Evolutionary conservation across 2,797 vertebrate species (phyloP), one percentile per base, ranked within the genome.

Genomic region (Helarctos malayanus): DNA sequence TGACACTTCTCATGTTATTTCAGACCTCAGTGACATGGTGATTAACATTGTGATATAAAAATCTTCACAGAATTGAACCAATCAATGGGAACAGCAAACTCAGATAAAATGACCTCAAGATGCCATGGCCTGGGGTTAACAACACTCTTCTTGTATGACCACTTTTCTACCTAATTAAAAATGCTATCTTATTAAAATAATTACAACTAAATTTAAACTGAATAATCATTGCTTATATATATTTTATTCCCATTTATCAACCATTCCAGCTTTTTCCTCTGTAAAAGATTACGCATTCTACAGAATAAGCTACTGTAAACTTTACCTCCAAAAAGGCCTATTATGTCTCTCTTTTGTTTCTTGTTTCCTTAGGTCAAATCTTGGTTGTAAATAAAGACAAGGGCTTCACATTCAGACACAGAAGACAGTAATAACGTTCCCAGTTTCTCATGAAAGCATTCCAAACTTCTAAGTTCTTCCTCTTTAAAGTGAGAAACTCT

Each of bases 121-220:
- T 76, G 18, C 2, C 35, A 45, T 8, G 57, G 45, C 23, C 35
- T 49, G 2, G 6, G 0, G 7, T 59, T 68, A 68, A 47, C 4
- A 32, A 5, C 8, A 73, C 3, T 49, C 5, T 61, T 91, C 15
- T 56, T 25, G 7, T 56, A 4, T 21, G 45, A 49, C 23, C 21
- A 47, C 11, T 78, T 84, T 93, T 80, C 15, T 19, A 57, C 49
- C 56, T 76, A 94, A 92, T 92, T 65, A 91, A 88, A 82, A 47
- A 65, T 71, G 25, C n/a, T 47, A 82, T 86, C 25, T 73, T 78
- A 56, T 81, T 41, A 73, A 95, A 95, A 89, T 84, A 76, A 56
- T 47, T 84, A 41, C 10, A 87, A 82, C 25, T 59, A 78, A 25
- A 2, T 76, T 93, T 92, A 95, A 96, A 89, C 18, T 56, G 78